These are phyloP conservation scores for Cygnus atratus DNA, from an alignment of 2,113 vertebrate genomes.

Conservation along the genomic window DNA sequence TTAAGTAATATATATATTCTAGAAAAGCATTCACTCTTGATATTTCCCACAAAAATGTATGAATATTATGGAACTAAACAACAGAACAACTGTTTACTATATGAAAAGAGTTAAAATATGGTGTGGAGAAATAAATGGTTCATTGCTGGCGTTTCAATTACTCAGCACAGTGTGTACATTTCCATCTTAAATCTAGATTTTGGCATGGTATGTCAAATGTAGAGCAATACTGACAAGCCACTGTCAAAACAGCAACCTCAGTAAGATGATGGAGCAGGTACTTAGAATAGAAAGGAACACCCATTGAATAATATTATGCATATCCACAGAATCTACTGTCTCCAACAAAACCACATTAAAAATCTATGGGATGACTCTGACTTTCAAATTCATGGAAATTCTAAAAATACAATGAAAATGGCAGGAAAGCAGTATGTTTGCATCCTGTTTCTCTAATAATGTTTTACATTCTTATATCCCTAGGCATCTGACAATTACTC, in stretches of 20 bases:
- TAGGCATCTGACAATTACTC: background rate
- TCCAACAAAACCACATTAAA: background rate
- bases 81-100: background rate
- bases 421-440: background rate
- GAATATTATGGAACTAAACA: background rate
- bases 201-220: background rate
- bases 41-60: background rate
- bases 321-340: background rate
- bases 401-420: background rate
- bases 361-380: background rate
- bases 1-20: background rate
- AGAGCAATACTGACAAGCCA: constrained; percentile 39
- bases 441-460: background rate
- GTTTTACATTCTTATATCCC: background rate
- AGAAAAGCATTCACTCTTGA: background rate
- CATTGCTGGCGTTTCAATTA: constrained; percentile 41
- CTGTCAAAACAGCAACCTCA: constrained; percentile 48
- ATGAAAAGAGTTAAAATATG: constrained; percentile 23
- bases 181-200: constrained; percentile 34
- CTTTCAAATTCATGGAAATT: background rate
- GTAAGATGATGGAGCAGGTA: constrained; percentile 24
- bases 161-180: background rate
- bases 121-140: background rate
- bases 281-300: constrained; percentile 22
- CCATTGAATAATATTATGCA: background rate